phyloP scores from a whole-genome alignment of 2,888 invertebrate species.

The Xylota sylvarum region DNA sequence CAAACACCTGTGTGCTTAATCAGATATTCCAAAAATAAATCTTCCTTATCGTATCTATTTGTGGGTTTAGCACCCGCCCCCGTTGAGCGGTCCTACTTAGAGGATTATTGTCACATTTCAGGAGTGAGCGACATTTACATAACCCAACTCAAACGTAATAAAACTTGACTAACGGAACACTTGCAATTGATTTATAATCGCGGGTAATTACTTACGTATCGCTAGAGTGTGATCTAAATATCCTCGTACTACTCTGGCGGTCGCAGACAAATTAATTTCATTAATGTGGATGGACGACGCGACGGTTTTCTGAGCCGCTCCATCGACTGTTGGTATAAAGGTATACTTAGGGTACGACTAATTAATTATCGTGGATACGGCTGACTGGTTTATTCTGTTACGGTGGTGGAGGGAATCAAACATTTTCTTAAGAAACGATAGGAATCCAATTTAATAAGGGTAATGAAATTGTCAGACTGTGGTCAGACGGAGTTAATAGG shows the following conservation, averaged over 20 bases:
- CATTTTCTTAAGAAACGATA: conserved; percentile 27
- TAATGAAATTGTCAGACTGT: conserved; percentile 25
- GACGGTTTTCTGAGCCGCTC: not conserved
- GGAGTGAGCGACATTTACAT: not conserved
- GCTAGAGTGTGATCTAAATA: not conserved
- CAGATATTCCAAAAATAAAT: conserved; percentile 35
- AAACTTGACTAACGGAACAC: conserved; percentile 30
- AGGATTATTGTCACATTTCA: conserved; percentile 7
- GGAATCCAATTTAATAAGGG: conserved; percentile 14
- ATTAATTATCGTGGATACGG: conserved; percentile 55
- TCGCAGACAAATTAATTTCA: conserved; percentile 45
- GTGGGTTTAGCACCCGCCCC: not conserved
- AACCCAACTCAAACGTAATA: conserved; percentile 30
- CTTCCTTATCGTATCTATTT: not conserved
- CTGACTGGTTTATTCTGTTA: conserved; percentile 3
- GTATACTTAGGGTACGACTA: conserved; percentile 19
- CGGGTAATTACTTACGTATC: conserved; percentile 38
- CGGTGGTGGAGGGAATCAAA: conserved; percentile 16
- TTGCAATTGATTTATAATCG: conserved; percentile 60
- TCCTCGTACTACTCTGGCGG: not conserved
- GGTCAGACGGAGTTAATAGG: conserved; percentile 6
- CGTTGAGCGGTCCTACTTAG: conserved; percentile 6
- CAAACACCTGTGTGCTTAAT: not conserved
- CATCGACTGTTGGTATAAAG: not conserved
- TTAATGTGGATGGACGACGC: conserved; percentile 22